Evolutionary conservation across 2,113 vertebrate species (phyloP).

Genomic region (Nibea albiflora): DNA sequence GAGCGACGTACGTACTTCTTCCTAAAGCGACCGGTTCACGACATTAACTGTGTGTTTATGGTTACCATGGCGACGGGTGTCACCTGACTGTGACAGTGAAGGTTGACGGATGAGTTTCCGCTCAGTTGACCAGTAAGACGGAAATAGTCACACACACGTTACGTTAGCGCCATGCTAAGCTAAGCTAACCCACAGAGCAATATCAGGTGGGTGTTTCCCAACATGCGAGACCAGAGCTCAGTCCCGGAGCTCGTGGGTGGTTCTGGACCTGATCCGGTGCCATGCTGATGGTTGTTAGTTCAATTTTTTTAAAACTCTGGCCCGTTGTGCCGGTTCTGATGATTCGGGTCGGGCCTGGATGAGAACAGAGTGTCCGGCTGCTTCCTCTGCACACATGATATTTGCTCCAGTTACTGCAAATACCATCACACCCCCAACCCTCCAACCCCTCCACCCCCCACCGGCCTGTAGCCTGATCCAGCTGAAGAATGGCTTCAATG

Average conservation of each 20-base stretch:
- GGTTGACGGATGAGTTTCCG: no score
- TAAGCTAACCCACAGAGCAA: background rate
- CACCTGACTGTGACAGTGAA: no score
- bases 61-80: no score
- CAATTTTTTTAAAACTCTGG: background rate
- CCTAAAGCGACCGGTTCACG: no score
- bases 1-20: no score
- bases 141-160: constrained; percentile 9
- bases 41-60: no score
- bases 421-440: constrained; percentile 62
- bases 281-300: constrained; percentile 8
- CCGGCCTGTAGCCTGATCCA: constrained; percentile 71
- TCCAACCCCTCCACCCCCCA: background rate
- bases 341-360: constrained; percentile 21
- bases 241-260: background rate
- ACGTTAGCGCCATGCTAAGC: constrained; percentile 1
- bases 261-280: background rate
- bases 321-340: constrained; percentile 2
- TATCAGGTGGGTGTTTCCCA: no score
- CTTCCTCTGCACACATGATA: constrained; percentile 72
- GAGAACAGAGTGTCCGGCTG: constrained; percentile 44
- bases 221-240: background rate
- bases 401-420: constrained; percentile 76
- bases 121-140: no score
- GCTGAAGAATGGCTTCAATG: constrained; percentile 77